A percentile compares a stretch with the other conserved stretches of the same genome.
Conservation (phyloP, 2,888 invertebrate species). For the Acleris laterana region DNA sequence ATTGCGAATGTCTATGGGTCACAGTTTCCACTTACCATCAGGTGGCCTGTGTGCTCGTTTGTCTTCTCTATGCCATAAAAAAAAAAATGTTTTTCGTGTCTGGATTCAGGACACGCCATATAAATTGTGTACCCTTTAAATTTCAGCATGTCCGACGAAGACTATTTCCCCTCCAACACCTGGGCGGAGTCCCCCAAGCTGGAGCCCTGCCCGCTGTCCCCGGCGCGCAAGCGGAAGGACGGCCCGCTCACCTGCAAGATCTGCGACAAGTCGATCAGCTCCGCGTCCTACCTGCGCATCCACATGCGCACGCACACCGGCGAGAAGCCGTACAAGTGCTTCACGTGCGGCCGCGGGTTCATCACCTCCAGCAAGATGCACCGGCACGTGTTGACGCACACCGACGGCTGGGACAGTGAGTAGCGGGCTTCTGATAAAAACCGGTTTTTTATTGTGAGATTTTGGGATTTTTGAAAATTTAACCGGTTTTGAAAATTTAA, state of each 20-base stretch:
- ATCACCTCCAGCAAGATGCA: slow-evolving; percentile 77
- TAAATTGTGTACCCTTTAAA: too few species aligned
- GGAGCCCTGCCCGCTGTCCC: slow-evolving; percentile 39
- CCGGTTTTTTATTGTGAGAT: too few species aligned
- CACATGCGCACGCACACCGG: slow-evolving; percentile 75
- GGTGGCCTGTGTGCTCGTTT: too few species aligned
- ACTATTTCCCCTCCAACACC: slow-evolving; percentile 73
- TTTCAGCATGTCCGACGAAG: slow-evolving; percentile 62
- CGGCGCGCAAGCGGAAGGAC: slow-evolving; percentile 31
- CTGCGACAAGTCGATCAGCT: slow-evolving; percentile 65
- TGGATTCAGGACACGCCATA: too few species aligned
- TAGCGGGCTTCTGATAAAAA: not conserved
- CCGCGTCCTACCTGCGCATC: slow-evolving; percentile 63
- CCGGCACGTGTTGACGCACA: slow-evolving; percentile 69
- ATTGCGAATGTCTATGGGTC: too few species aligned
- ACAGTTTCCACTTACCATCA: too few species aligned
- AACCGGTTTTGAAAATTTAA: too few species aligned
- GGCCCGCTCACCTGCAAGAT: slow-evolving; percentile 53
- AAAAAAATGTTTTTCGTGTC: too few species aligned
- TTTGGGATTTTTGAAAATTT: too few species aligned
- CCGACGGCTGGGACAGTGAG: slow-evolving; percentile 56
- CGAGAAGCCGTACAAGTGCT: slow-evolving; percentile 70
- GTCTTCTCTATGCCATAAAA: too few species aligned
- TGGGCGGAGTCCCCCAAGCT: slow-evolving; percentile 59
- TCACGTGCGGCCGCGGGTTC: slow-evolving; percentile 64